Conservation (phyloP, 35 echinoderm and acorn worm species). For the Nesometra sesokonis region DNA sequence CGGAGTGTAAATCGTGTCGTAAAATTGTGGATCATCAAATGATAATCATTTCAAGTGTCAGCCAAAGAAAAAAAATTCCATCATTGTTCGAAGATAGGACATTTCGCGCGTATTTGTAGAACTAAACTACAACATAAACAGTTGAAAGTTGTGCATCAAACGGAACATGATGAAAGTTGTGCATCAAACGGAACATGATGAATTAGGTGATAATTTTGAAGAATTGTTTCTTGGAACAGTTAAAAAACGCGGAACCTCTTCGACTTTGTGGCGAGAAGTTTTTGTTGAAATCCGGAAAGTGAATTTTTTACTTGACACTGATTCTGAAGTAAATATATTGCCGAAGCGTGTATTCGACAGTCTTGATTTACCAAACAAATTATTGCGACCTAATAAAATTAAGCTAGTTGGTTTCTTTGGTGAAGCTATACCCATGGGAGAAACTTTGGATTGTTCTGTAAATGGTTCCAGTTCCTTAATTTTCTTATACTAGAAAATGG, state of each 20-base stretch:
- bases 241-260: too few relatives aligned
- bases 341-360: background rate
- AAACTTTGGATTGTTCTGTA: background rate
- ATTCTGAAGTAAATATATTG: constrained; percentile 14
- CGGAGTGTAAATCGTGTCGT: background rate
- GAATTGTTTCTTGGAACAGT: background rate
- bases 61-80: background rate
- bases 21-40: background rate
- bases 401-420: constrained; percentile 10
- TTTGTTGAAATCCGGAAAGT: background rate
- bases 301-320: constrained; percentile 10
- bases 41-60: background rate
- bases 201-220: background rate
- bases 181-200: background rate
- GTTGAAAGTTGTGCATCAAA: background rate
- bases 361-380: background rate
- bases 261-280: background rate
- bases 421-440: background rate
- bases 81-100: background rate
- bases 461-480: constrained; percentile 6
- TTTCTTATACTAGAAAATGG: background rate
- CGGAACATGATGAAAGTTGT: background rate
- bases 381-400: background rate
- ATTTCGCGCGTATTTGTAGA: background rate
- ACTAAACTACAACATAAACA: background rate